phyloP scores from a whole-genome alignment of 2,888 invertebrate genomes.

The Metallyticus violacea region DNA sequence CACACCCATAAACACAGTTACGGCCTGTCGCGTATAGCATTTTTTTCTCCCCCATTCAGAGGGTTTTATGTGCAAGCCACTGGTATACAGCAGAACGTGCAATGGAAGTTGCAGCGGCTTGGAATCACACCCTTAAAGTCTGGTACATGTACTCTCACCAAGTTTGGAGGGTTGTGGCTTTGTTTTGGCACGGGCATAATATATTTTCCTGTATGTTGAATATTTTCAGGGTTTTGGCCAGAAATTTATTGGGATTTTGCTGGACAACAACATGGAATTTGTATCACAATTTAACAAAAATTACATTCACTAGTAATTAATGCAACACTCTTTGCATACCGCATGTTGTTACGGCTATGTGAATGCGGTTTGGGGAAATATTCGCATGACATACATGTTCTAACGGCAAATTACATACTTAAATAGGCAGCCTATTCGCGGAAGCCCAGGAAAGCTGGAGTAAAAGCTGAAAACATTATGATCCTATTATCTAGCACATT shows the following conservation, averaged over 20 bases:
- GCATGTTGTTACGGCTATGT: neutral
- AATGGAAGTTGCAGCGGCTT: neutral
- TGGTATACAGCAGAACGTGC: neutral
- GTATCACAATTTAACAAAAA: neutral
- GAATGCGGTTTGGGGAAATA: neutral
- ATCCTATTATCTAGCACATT: no score
- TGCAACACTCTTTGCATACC: neutral
- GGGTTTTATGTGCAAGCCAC: neutral
- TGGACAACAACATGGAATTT: neutral
- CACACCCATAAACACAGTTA: neutral
- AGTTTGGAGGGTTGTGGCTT: neutral
- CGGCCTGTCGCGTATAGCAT: neutral
- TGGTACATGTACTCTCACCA: neutral
- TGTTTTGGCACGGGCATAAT: neutral
- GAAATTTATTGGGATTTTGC: neutral
- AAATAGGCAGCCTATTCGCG: neutral
- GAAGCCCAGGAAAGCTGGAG: neutral
- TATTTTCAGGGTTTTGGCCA: neutral
- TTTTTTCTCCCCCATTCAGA: neutral
- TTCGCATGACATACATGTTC: neutral
- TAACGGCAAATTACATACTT: neutral
- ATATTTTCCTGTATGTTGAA: neutral
- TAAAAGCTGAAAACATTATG: no score
- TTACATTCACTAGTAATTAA: neutral
- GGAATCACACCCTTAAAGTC: neutral